Base-by-base conservation (phyloP, 2,888 invertebrate species). In the Odontocerum albicorne region DNA sequence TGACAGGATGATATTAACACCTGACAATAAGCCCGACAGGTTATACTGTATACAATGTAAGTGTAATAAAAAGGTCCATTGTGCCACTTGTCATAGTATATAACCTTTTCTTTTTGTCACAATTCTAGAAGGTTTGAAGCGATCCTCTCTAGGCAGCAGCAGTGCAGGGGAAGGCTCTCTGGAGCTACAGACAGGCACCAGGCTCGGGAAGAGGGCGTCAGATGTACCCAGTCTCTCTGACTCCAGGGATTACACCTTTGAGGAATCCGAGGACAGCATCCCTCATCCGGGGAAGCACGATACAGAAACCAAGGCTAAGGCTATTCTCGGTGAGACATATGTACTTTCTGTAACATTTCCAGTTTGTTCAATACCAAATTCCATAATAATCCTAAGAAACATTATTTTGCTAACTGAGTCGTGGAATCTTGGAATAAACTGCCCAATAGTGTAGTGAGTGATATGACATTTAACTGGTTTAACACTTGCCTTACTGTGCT, bases 201-300 rank as follows among this genome's bases (percentile, higher is more conserved):
- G 75, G 62, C 76, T 75, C 60, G 77, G 77, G 59, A 79, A 79
- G 63, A 70, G 78, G 33, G 66, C 72, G 6, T 79, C 78, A 44
- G 78, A 79, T 64, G 78, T 77, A 38, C 72, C 74, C 20, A 78
- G 78, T 57, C 63, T 79, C 1, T 78, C 78, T 33, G 78, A 79
- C 61, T 78, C 78, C 0, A 70, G 72, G 59, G 78, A 79, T 62
- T 79, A 79, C 50, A 79, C 78, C 1, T 79, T 79, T 62, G 78
- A 79, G 62, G 78, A 79, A 62, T 79, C 78, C 1, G 78, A 79
- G 67, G 77, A 78, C 55, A 78, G 77, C 54, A 75, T 77, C 52
- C 60, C 60, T 2, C 53, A 46, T 3, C 49, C 39, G 8, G 35
- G 17, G 3, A 59, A 55, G 27, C 57, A 57, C 32, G 59, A 57